Base-by-base conservation (phyloP, 2,888 invertebrate species). In the Cerastoderma edule region DNA sequence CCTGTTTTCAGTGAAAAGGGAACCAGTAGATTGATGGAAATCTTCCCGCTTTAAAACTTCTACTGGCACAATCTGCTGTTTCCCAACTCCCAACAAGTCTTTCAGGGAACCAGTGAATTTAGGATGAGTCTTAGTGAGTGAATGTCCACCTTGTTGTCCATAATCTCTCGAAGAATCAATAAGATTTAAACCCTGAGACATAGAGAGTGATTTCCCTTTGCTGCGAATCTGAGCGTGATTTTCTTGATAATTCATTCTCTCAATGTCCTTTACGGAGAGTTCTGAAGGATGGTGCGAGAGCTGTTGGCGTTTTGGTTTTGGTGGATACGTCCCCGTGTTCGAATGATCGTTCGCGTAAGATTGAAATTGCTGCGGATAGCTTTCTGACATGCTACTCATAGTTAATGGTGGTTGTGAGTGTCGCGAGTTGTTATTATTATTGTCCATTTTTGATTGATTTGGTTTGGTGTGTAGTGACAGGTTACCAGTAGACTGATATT, bases 141-240 rank as follows among this genome's bases (percentile, higher is more conserved):
- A 75, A 28, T 67, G 63, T 19, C 71, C 75, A n/a, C n/a, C 54
- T n/a, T 39, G 28, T 28, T 72, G 53, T 4, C 35, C 33, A n/a
- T n/a, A 48, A 39, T 60, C 54, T 33, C 30, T 32, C 1, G 60
- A 39, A 39, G 35, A 33, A 22, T 63, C 77, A 57, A 79, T 79
- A 4, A 79, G 54, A 64, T 82, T 82, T 33, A 82, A 56, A 3
- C 82, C 82, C 53, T 79, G 76, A 48, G 82, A 71, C 82, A 82
- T 82, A 22, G 82, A 82, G 24, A 79, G 54, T n/a, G 82, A 78
- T 30, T 69, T 78, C n/a, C 78, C 82, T 53, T 79, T 82, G 3
- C 24, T 22, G 13, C 70, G 67, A 27, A 57, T 80, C 44, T 74
- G 67, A 16, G 32, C 28, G 22, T 32, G 4, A 28, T 73, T 71